These are phyloP conservation scores for Phaethon lepturus DNA, from an alignment of 2,113 vertebrate species.

Conservation along the genomic window DNA sequence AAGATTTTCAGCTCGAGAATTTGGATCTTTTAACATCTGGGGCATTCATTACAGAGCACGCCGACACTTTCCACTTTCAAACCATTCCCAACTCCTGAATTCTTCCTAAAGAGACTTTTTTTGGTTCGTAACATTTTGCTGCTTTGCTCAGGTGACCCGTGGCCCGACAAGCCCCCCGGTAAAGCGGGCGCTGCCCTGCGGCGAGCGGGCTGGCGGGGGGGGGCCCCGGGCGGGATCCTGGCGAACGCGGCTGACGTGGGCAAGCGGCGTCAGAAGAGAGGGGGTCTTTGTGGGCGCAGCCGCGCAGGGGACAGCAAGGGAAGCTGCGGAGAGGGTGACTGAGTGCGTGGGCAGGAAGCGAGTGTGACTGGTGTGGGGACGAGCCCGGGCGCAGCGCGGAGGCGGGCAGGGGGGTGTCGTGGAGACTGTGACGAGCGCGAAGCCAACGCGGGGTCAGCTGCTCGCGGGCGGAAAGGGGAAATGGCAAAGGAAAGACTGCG, in stretches of 20 bases:
- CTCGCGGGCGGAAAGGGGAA: slow-evolving; percentile 26
- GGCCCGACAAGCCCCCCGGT: rapidly evolving
- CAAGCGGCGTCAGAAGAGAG: not conserved
- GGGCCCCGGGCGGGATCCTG: not conserved
- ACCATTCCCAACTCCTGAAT: rapidly evolving
- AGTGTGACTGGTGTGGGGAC: not conserved
- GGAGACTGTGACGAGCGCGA: not conserved
- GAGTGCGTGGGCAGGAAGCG: not conserved
- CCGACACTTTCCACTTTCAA: not conserved
- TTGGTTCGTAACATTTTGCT: rapidly evolving
- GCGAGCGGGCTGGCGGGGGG: not conserved
- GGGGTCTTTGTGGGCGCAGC: rapidly evolving
- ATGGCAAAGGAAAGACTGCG: not conserved
- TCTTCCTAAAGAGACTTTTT: not conserved
- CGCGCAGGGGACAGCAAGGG: not conserved
- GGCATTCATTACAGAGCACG: not conserved
- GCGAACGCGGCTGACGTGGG: rapidly evolving
- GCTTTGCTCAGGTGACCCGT: rapidly evolving
- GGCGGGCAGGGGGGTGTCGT: not conserved
- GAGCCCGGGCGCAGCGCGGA: not conserved
- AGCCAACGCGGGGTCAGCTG: not conserved
- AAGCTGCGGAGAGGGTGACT: not conserved
- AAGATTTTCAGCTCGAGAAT: not conserved
- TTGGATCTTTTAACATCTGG: not conserved
- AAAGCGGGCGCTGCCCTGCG: rapidly evolving